These are phyloP conservation scores for Xanthia togata DNA, from an alignment of 2,888 invertebrate genomes.

Conservation along the genomic window DNA sequence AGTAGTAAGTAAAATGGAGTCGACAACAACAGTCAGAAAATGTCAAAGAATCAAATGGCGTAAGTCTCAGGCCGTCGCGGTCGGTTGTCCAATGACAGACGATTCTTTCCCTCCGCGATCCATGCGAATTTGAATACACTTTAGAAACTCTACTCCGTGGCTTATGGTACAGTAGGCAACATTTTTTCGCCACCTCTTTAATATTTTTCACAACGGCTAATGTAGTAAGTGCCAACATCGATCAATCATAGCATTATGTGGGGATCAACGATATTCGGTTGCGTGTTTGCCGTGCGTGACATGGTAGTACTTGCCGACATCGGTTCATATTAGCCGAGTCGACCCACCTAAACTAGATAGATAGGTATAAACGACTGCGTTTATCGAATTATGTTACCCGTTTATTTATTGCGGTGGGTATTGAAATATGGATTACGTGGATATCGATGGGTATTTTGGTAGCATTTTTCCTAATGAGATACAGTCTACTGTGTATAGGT, in stretches of 20 bases:
- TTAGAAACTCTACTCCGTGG: constrained; percentile 9
- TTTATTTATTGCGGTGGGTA: constrained; percentile 61
- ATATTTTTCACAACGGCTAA: constrained; percentile 75
- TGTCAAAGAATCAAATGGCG: neutral
- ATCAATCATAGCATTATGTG: constrained; percentile 85
- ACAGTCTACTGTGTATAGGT: neutral
- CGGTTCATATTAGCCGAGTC: constrained; percentile 72
- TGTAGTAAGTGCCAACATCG: constrained; percentile 83
- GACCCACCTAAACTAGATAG: constrained; percentile 63
- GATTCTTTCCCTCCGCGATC: neutral
- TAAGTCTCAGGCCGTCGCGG: neutral
- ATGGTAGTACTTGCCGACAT: constrained; percentile 76
- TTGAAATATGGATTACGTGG: constrained; percentile 52
- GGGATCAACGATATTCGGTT: constrained; percentile 79
- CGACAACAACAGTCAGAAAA: neutral
- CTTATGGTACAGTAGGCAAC: constrained; percentile 45
- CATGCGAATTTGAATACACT: constrained; percentile 13
- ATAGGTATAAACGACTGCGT: constrained; percentile 59
- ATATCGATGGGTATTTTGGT: constrained; percentile 39
- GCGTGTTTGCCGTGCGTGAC: constrained; percentile 81
- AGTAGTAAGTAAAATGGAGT: constrained; percentile 41
- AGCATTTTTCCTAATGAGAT: constrained; percentile 25
- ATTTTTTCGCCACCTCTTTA: constrained; percentile 66
- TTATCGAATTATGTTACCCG: constrained; percentile 64
- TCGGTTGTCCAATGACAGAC: neutral